phyloP scores from a whole-genome alignment of 2,888 invertebrate species.

The Dilophus febrilis region DNA sequence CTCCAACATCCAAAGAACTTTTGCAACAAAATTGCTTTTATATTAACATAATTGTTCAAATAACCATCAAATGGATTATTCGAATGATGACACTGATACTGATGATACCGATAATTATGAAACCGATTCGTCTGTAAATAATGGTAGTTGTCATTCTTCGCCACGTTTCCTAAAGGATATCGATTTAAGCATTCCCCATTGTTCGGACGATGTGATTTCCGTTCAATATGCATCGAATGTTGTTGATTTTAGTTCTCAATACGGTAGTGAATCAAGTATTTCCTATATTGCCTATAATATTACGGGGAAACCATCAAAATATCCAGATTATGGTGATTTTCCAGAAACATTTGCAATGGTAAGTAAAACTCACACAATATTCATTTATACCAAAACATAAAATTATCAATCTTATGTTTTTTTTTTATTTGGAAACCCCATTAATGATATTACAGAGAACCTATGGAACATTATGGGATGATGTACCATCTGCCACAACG shows the following conservation, averaged over 20 bases:
- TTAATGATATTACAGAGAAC: constrained; percentile 41
- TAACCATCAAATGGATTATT: no score
- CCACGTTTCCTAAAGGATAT: no score
- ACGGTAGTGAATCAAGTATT: constrained; percentile 73
- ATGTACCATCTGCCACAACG: constrained; percentile 49
- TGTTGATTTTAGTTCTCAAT: constrained; percentile 73
- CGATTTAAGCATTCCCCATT: no score
- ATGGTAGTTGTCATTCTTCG: no score
- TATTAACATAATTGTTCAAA: no score
- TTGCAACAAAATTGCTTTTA: no score
- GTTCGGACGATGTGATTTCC: constrained; percentile 19
- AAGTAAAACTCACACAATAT: no score
- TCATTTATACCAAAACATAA: constrained; percentile 15
- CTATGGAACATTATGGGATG: constrained; percentile 73
- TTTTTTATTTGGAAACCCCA: no score
- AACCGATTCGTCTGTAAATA: no score
- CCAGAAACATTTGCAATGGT: constrained; percentile 83
- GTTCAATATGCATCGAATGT: constrained; percentile 69
- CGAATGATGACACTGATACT: no score
- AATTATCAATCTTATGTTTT: constrained; percentile 1
- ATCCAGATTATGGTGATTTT: constrained; percentile 81
- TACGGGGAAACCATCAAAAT: constrained; percentile 66
- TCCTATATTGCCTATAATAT: constrained; percentile 80
- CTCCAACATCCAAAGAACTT: no score
- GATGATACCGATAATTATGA: no score